Base-by-base conservation (phyloP, 92 coral and sea anemone species). In the Palythoa heliodiscus region DNA sequence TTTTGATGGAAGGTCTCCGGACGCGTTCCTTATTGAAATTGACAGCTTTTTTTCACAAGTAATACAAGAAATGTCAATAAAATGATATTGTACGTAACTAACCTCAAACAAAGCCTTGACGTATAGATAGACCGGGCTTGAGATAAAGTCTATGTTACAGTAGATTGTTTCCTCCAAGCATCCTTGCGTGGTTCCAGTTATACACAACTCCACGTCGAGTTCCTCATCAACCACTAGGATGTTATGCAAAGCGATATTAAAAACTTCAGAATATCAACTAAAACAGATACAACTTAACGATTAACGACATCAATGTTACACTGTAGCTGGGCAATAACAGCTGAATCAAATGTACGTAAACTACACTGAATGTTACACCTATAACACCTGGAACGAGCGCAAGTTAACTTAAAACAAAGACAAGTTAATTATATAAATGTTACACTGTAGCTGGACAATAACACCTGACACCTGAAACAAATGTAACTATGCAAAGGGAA, bases 101-200 rank as follows among this genome's bases (percentile, higher is more conserved):
- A 96, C 99, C 93, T 91, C 93, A 74, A 97, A 95, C 47, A 82
- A 84, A 52, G 95, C 92, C 81, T 86, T 95, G 69, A 97, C 85
- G 86, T 89, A 92, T 3, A 94, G 86, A 84, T 94, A 97, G 19
- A 93, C 93, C 5, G 99, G 99, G 29, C 91, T 92, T 17, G 97
- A 88, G 4, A 93, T 87, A 75, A 92, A 89, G 50, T 92, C 89
- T 74, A 97, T 87, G 75, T 91, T 90, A 86, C 98, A 95, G 37
- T 83, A 73, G 55, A 97, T 55, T 3, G 99, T 94, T 71, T 89
- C 81, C 53, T 90, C 95, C 29, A 97, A 63, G 11, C 43, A 70
- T 15, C 92, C 93, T 52, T 94, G 95, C 79, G 52, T 64, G 70
- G 76, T 48, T 11, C 93, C 92, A 47, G 82, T 73, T 68, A 97